Percentiles rank a stretch among this genome's conserved stretches.
Conservation (phyloP, 37 sponge, comb jelly and placozoan genomes). For the Tethya wilhelma region DNA sequence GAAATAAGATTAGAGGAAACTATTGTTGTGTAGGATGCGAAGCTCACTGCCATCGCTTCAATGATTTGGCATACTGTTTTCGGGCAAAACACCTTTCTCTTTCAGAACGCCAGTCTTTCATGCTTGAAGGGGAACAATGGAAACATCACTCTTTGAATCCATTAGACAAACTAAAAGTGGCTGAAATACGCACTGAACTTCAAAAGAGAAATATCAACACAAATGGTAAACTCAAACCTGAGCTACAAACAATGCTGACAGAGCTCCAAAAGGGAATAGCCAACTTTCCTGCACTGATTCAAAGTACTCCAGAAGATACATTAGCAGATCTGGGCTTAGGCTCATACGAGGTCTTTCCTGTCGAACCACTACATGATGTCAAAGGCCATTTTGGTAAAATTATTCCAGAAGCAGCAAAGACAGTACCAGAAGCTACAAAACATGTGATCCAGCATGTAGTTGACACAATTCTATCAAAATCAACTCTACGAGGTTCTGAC, state of each 20-base stretch:
- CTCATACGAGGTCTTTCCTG: no score
- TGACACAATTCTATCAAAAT: not conserved
- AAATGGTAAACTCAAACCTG: no score
- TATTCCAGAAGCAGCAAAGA: not conserved
- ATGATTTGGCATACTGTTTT: not conserved
- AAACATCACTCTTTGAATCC: not conserved
- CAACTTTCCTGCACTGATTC: constrained; percentile 23
- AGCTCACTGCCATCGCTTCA: not conserved
- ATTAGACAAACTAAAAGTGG: constrained; percentile 1
- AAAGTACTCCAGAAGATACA: not conserved
- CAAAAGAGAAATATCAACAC: no score
- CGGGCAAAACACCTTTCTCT: not conserved
- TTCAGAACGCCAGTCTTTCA: not conserved
- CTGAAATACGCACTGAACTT: not conserved
- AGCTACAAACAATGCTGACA: not conserved
- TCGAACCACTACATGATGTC: constrained; percentile 12
- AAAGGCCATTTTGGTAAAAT: constrained; percentile 1
- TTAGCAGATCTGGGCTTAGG: not conserved
- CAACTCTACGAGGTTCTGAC: not conserved
- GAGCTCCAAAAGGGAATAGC: not conserved
- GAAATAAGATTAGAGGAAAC: not conserved
- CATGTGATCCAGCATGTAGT: not conserved
- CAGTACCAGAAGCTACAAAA: not conserved
- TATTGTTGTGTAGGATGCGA: constrained; percentile 15
- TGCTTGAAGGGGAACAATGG: constrained; percentile 8